phyloP scores from a whole-genome alignment of 2,888 invertebrate genomes.

The Elaeidobius kamerunicus region DNA sequence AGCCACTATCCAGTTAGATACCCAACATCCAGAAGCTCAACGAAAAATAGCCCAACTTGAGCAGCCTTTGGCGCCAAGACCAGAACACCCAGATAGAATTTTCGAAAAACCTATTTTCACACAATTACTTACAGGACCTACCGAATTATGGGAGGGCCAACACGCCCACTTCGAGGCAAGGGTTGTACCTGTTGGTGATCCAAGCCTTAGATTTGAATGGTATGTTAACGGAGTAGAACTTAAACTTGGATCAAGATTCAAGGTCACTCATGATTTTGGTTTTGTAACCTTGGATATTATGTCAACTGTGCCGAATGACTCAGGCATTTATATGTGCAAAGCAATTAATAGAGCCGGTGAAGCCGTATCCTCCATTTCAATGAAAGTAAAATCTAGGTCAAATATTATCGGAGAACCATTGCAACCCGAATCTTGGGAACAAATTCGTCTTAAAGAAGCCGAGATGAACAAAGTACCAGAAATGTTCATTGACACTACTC shows the following conservation, averaged over 20 bases:
- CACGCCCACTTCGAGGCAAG: conserved; percentile 88
- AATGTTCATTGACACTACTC: conserved; percentile 80
- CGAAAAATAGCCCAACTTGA: conserved; percentile 86
- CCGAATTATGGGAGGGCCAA: conserved; percentile 89
- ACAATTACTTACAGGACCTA: conserved; percentile 80
- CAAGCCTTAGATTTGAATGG: conserved; percentile 91
- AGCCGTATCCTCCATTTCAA: conserved; percentile 86
- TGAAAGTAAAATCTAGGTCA: conserved; percentile 82
- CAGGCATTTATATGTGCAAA: conserved; percentile 91
- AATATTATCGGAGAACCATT: conserved; percentile 80
- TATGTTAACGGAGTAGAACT: conserved; percentile 91
- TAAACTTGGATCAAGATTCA: conserved; percentile 88
- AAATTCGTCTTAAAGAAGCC: conserved; percentile 87
- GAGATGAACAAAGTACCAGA: conserved; percentile 88
- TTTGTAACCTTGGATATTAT: conserved; percentile 90
- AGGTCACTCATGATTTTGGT: conserved; percentile 90
- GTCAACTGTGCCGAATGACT: conserved; percentile 83
- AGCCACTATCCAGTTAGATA: conserved; percentile 82
- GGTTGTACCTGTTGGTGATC: conserved; percentile 91
- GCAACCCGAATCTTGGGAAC: conserved; percentile 90
- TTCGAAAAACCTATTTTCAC: conserved; percentile 93
- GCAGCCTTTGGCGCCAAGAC: conserved; percentile 64
- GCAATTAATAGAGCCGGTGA: conserved; percentile 93
- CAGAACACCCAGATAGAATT: conserved; percentile 73
- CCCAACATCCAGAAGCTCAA: conserved; percentile 92